Conservation (phyloP, 2,113 vertebrate species). For the Synchiropus splendidus region DNA sequence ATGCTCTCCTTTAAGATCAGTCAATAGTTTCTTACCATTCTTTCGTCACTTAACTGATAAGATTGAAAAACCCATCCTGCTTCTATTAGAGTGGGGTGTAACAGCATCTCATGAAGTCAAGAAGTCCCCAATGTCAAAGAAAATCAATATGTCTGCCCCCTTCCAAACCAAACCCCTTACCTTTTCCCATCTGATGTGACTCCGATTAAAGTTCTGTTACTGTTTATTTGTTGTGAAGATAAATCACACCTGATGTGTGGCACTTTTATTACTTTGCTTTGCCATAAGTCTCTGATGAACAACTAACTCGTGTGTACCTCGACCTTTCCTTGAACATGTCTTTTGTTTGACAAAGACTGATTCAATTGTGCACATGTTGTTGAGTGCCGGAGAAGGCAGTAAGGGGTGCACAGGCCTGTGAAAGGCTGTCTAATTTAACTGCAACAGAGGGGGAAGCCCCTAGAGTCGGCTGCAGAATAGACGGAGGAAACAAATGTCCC, state of each 20-base stretch:
- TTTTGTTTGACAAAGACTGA: constrained; percentile 34
- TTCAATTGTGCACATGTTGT: constrained; percentile 38
- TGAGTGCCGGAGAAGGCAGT: constrained; percentile 34
- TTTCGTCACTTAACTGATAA: constrained; percentile 53
- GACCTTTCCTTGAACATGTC: too few relatives aligned
- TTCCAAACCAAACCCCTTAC: constrained; percentile 41
- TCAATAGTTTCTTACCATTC: constrained; percentile 45
- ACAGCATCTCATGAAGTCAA: constrained; percentile 44
- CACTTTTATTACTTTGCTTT: too few relatives aligned
- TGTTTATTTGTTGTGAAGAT: constrained; percentile 1
- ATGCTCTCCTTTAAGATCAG: constrained; percentile 29
- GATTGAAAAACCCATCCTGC: constrained; percentile 45
- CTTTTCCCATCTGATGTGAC: constrained; percentile 11
- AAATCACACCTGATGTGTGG: constrained; percentile 33
- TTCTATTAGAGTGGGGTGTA: constrained; percentile 26
- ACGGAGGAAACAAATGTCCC: constrained; percentile 47
- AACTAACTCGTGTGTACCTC: too few relatives aligned
- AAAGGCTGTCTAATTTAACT: constrained; percentile 43
- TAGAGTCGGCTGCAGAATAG: constrained; percentile 34
- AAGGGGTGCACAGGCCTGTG: constrained; percentile 44
- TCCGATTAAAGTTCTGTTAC: constrained; percentile 32
- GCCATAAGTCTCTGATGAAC: too few relatives aligned
- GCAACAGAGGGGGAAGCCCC: constrained; percentile 42
- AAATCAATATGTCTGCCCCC: constrained; percentile 50
- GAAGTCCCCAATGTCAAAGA: constrained; percentile 52